Conservation (phyloP, 2,797 vertebrate genomes). For the Diglossa cyanea region DNA sequence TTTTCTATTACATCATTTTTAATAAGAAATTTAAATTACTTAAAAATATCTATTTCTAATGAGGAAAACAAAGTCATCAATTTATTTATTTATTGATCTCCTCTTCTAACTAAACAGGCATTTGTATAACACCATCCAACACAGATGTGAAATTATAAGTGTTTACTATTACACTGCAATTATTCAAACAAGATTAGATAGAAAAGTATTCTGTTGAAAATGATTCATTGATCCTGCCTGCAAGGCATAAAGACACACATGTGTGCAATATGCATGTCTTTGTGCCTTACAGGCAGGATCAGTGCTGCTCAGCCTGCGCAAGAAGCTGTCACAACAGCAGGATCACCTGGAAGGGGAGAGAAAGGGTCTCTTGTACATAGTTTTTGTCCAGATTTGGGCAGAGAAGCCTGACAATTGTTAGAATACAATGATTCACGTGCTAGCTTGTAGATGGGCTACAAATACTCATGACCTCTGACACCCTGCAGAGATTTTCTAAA, state of each 20-base stretch:
- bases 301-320: background rate
- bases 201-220: background rate
- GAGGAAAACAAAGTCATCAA: background rate
- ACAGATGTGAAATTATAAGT: background rate
- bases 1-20: background rate
- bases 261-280: background rate
- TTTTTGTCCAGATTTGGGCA: background rate
- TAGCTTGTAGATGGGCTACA: background rate
- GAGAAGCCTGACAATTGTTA: background rate
- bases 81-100: slow-evolving; percentile 35
- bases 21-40: background rate
- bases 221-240: background rate
- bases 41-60: background rate
- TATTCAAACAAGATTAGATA: background rate
- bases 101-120: background rate
- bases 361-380: background rate
- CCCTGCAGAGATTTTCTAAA: background rate
- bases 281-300: background rate
- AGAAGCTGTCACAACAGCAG: background rate
- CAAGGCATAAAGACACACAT: too few relatives aligned
- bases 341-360: background rate
- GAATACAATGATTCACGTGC: background rate
- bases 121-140: slow-evolving; percentile 8
- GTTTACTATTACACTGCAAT: background rate
- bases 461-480: background rate